Evolutionary conservation across 2,888 invertebrate genomes (phyloP).

Genomic region (Dermolepida albohirtum): DNA sequence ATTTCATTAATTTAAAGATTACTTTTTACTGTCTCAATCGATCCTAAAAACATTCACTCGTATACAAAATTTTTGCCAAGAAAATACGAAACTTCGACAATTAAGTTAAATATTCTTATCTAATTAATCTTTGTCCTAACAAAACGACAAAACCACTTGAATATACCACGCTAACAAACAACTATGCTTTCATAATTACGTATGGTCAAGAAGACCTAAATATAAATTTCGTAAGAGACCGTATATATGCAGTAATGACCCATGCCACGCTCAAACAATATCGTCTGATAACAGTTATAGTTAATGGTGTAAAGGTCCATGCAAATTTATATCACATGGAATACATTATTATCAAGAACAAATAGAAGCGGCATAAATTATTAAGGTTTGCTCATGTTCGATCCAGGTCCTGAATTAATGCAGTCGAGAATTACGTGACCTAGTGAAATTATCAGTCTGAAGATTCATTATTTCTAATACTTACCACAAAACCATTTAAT

Average conservation of each 20-base stretch:
- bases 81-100: too few species aligned
- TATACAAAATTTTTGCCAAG: too few species aligned
- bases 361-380: constrained; percentile 9
- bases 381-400: constrained; percentile 5
- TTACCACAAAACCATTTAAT: too few species aligned
- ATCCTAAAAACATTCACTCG: too few species aligned
- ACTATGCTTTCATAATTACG: too few species aligned
- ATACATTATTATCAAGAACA: too few species aligned
- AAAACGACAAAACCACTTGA: too few species aligned
- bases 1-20: too few species aligned
- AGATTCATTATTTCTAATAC: not conserved
- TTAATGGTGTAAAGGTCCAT: constrained; percentile 1
- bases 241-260: not conserved
- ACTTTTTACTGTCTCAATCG: too few species aligned
- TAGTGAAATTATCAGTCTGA: not conserved
- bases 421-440: constrained; percentile 11
- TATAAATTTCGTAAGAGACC: not conserved
- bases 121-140: too few species aligned
- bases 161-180: too few species aligned
- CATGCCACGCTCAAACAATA: not conserved
- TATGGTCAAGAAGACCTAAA: not conserved
- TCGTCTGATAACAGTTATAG: not conserved
- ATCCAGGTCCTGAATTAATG: constrained; percentile 6
- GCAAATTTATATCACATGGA: not conserved
- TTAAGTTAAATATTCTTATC: too few species aligned